Evolutionary conservation across 2,797 vertebrate genomes (phyloP).

Genomic region (Hybognathus amarus): DNA sequence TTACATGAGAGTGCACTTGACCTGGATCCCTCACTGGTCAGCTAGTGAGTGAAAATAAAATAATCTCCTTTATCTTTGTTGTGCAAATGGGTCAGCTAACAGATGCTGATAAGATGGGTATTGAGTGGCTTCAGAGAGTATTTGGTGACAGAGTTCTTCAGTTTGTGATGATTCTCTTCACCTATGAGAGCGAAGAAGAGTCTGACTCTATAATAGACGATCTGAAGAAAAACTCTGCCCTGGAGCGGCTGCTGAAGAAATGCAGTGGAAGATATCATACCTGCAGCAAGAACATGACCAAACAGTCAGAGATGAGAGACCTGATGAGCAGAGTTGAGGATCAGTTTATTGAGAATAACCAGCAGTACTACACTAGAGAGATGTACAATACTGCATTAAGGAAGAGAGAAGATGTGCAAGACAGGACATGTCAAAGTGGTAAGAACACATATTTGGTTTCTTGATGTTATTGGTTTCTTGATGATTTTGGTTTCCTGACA

Average conservation of each 20-base stretch:
- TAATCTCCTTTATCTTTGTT: not conserved
- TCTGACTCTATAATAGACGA: slow-evolving; percentile 42
- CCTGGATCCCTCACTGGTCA: not conserved
- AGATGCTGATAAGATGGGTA: slow-evolving; percentile 3
- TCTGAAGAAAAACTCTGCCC: slow-evolving; percentile 40
- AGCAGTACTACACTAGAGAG: not conserved
- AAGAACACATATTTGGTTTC: not conserved
- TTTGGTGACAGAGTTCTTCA: slow-evolving; percentile 63
- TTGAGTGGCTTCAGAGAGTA: slow-evolving; percentile 44
- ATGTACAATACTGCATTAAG: not conserved
- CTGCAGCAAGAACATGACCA: slow-evolving; percentile 47
- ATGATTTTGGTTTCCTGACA: not conserved
- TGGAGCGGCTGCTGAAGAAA: slow-evolving; percentile 46
- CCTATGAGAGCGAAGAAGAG: slow-evolving; percentile 25
- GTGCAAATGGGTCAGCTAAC: not conserved
- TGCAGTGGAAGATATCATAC: slow-evolving; percentile 54
- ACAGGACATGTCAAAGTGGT: not conserved
- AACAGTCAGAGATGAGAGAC: not conserved
- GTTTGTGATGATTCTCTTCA: slow-evolving; percentile 33
- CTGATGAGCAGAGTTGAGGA: not conserved
- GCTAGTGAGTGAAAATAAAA: not conserved
- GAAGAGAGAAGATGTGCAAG: not conserved
- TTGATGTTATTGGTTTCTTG: not conserved
- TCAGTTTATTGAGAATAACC: not conserved
- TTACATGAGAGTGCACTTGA: not conserved